phyloP scores from a whole-genome alignment of 2,888 invertebrate species.

The Serrognathus titanus region DNA sequence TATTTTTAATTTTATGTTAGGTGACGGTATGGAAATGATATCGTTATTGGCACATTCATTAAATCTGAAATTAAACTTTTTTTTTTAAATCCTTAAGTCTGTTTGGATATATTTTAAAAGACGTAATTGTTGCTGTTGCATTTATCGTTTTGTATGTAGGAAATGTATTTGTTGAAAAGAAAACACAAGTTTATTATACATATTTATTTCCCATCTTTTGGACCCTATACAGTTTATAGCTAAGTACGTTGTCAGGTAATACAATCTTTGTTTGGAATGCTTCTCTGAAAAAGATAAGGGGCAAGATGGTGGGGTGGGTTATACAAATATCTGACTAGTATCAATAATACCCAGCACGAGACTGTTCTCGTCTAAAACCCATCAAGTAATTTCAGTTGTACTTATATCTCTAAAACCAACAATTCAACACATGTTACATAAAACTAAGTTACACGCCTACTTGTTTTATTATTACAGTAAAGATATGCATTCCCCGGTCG shows the following conservation, averaged over 20 bases:
- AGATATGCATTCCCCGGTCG: slow-evolving; percentile 50
- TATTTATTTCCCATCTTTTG: slow-evolving; percentile 70
- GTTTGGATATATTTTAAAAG: no score
- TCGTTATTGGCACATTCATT: no score
- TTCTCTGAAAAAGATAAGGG: slow-evolving; percentile 47
- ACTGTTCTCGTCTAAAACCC: slow-evolving; percentile 16
- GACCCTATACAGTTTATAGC: slow-evolving; percentile 72
- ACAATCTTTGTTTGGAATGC: slow-evolving; percentile 52
- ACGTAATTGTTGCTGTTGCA: no score
- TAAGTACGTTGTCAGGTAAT: slow-evolving; percentile 58
- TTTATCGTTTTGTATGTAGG: no score
- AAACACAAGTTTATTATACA: slow-evolving; percentile 54
- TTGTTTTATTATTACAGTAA: slow-evolving; percentile 41
- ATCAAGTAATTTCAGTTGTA: slow-evolving; percentile 38
- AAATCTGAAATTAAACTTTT: no score
- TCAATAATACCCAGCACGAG: slow-evolving; percentile 39
- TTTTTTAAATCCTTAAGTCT: no score
- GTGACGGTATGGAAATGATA: no score
- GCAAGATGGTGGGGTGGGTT: slow-evolving; percentile 50
- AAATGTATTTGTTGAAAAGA: no score
- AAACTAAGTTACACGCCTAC: slow-evolving; percentile 47
- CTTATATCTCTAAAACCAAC: slow-evolving; percentile 46
- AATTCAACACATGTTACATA: slow-evolving; percentile 49
- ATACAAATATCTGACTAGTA: slow-evolving; percentile 51
- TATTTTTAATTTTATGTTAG: no score